phyloP scores from a whole-genome alignment of 2,888 invertebrate genomes.

The Anodontia alba region DNA sequence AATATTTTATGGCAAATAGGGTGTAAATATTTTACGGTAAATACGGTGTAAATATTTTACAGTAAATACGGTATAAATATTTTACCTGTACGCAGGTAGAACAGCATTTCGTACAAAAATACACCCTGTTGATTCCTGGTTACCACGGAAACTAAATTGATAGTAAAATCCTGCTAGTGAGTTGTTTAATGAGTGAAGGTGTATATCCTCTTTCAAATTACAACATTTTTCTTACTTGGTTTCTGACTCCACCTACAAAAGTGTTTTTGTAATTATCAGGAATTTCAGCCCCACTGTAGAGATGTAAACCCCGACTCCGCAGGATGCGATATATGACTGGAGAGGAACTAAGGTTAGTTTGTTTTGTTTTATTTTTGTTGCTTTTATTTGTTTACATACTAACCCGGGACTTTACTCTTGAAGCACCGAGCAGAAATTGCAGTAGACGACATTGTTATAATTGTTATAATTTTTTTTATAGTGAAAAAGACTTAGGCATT shows the following conservation, averaged over 20 bases:
- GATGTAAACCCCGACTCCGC: slow-evolving; percentile 20
- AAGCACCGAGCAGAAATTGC: too few species aligned
- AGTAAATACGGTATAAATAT: background rate
- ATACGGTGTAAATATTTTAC: slow-evolving; percentile 5
- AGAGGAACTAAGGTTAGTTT: slow-evolving; percentile 49
- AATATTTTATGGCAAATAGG: too few species aligned
- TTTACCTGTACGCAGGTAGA: background rate
- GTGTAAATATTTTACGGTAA: too few species aligned
- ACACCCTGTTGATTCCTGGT: slow-evolving; percentile 10
- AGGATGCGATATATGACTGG: slow-evolving; percentile 49
- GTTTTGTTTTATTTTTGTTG: too few species aligned
- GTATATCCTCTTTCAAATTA: background rate
- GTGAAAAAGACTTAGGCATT: too few species aligned
- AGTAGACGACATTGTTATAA: too few species aligned
- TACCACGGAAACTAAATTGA: background rate
- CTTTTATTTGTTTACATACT: too few species aligned
- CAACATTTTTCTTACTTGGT: background rate
- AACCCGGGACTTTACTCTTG: too few species aligned
- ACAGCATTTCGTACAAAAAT: background rate
- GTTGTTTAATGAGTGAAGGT: background rate
- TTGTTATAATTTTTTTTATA: too few species aligned
- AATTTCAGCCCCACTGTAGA: background rate
- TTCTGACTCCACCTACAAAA: background rate
- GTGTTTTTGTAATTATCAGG: background rate
- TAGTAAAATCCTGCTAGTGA: background rate